Evolutionary conservation across 2,888 invertebrate genomes (phyloP), one percentile per base, ranked within the genome.

Genomic region (Drosophila austrosaltans): DNA sequence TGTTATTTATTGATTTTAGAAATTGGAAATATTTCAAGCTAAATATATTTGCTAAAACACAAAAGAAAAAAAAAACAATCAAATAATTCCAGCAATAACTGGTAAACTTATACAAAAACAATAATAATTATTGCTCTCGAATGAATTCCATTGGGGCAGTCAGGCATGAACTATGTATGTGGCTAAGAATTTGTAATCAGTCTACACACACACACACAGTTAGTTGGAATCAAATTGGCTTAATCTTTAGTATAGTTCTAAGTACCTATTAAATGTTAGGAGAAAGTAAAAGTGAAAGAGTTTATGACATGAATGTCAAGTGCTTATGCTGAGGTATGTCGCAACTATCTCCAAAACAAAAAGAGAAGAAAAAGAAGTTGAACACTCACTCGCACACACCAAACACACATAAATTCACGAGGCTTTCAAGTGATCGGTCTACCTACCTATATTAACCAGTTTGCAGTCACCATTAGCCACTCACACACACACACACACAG

Each of bases 161-260:
- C 66, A 82, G 71, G 82, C 87, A 84, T 84, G 78, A 87, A 82
- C 73, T 82, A 79, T 72, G 48, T 25, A 3, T 25, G 25, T 25
- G 63, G 69, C 76, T 63, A 79, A 87, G 85, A 83, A 87, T 79
- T 69, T 61, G 22, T 72, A 72, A 70, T 66, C 48, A 57, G 32
- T 20, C 12, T 22, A n/a, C 28, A 60, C 30, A 60, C 42, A 60
- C 42, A 44, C 28, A 44, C 30, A 44, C 44, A 22, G 39, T 7
- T 16, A 7, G 57, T 2, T 16, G 16, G 56, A 3, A 6, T 30
- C 8, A n/a, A 4, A 40, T 36, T 36, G 12, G 8, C 63, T 39
- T n/a, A 8, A 22, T n/a, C n/a, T 42, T 12, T 39, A 61, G 56
- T 56, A 72, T 36, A 7, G 20, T 60, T 60, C 57, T 74, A 54